Evolutionary conservation across 2,113 vertebrate genomes (phyloP).

Genomic region (Ageneiosus marmoratus): DNA sequence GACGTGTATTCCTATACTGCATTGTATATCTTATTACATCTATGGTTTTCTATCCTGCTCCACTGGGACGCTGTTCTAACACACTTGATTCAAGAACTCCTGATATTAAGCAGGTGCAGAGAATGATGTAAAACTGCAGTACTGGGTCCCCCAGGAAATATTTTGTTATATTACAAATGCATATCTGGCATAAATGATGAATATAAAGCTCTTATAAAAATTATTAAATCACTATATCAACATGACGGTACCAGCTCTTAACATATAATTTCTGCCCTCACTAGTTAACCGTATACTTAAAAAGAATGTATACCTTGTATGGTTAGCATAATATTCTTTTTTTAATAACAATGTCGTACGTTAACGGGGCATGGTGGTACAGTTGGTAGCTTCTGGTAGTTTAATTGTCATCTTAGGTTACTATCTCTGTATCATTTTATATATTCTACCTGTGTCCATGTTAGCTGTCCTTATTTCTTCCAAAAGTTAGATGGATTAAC

Average conservation of each 20-base stretch:
- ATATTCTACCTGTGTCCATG: not conserved
- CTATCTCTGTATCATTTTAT: not conserved
- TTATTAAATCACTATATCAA: conserved; percentile 17
- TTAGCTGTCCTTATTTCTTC: not conserved
- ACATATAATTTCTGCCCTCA: not conserved
- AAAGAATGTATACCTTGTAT: conserved; percentile 58
- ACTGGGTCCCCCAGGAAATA: conserved; percentile 7
- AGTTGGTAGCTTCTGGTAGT: not conserved
- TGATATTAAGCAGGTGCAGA: conserved; percentile 7
- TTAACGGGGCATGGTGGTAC: not conserved
- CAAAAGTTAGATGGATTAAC: not conserved
- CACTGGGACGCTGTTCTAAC: not conserved
- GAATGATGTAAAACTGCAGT: conserved; percentile 3
- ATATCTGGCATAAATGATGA: conserved; percentile 6
- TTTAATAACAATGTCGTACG: not conserved
- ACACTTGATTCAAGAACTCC: not conserved
- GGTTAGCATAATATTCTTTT: conserved; percentile 56
- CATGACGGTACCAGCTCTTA: not conserved
- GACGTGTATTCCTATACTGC: conserved; percentile 7
- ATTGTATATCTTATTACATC: conserved; percentile 14
- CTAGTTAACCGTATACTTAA: conserved; percentile 48
- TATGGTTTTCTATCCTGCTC: not conserved
- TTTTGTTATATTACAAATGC: not conserved
- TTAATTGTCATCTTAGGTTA: not conserved
- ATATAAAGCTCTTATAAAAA: conserved; percentile 40